Base-by-base conservation (phyloP, 1,140 invertebrate species). In the Antheraea pernyi region DNA sequence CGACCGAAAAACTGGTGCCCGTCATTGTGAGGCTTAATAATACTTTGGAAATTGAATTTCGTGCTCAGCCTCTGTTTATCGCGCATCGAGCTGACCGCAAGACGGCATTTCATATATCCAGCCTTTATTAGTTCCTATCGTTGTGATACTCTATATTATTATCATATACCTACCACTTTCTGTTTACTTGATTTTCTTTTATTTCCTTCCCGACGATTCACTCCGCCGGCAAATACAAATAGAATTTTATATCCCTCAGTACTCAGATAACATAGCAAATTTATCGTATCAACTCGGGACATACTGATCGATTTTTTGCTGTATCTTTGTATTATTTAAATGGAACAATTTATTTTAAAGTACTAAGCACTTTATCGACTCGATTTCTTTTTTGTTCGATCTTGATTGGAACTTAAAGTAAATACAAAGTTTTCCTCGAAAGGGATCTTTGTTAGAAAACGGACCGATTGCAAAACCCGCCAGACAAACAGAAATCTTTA, bases 1-100 rank as follows among this genome's bases (percentile, higher is more conserved):
- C 73, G 71, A 72, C 60, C 71, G 72, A 81, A 75, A 79, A 80
- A 82, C 74, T 80, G 70, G 74, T 69, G 75, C 74, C 69, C 72
- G 68, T 80, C 80, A 78, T 74, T 67, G 61, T 67, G 64, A 59
- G 66, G 68, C 65, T 77, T 79, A 53, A 60, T 60, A 18, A 74
- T 79, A 80, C 77, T 81, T 79, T 77, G 67, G 62, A 79, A 82
- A 85, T 80, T 77, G 74, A 80, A 80, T 80, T 79, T 70, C 58
- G 61, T 73, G 63, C 65, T 73, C 60, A 65, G 59, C 63, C 68
- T 75, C 59, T 75, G 71, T 73, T 76, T 78, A 76, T 78, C 67
- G 73, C n/a, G n/a, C 61, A 59, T 66, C 59, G 65, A 58, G 65
- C 46, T 72, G 72, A 74, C 71, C 68, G 68, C 65, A 46, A 58